phyloP scores from a whole-genome alignment of 2,888 invertebrate species.

The Crematogaster levior region DNA sequence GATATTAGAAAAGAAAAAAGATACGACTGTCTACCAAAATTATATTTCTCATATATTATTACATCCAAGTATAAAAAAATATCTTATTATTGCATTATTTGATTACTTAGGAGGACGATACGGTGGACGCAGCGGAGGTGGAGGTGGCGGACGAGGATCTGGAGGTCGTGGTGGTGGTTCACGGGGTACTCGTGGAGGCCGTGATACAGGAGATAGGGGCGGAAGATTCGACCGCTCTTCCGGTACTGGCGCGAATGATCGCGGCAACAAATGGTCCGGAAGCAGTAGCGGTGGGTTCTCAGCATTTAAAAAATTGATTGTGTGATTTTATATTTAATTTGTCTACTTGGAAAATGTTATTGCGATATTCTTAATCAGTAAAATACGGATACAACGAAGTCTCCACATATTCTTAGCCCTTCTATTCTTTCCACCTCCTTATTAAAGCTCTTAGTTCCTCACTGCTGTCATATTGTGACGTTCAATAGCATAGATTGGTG shows the following conservation, averaged over 20 bases:
- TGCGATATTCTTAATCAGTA: not conserved
- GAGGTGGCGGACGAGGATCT: slow-evolving; percentile 75
- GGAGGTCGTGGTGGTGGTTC: slow-evolving; percentile 77
- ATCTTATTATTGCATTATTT: not conserved
- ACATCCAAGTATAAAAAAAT: not conserved
- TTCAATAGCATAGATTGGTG: not conserved
- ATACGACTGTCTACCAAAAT: no score
- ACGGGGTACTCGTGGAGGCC: slow-evolving; percentile 77
- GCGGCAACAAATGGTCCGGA: slow-evolving; percentile 80
- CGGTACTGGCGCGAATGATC: slow-evolving; percentile 75
- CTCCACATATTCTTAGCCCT: slow-evolving; percentile 26
- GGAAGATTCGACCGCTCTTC: slow-evolving; percentile 79
- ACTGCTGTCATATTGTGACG: not conserved
- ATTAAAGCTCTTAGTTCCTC: not conserved
- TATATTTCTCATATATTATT: no score
- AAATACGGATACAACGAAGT: slow-evolving; percentile 9
- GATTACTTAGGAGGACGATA: slow-evolving; percentile 79
- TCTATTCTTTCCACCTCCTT: slow-evolving; percentile 6
- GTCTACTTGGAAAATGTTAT: not conserved
- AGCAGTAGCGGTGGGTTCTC: slow-evolving; percentile 73
- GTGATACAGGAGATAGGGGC: slow-evolving; percentile 80
- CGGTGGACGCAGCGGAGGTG: slow-evolving; percentile 79
- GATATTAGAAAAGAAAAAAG: not conserved
- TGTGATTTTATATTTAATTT: not conserved
- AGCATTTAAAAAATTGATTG: slow-evolving; percentile 38